Evolutionary conservation across 2,797 vertebrate species (phyloP).

Genomic region (Podargus strigoides): DNA sequence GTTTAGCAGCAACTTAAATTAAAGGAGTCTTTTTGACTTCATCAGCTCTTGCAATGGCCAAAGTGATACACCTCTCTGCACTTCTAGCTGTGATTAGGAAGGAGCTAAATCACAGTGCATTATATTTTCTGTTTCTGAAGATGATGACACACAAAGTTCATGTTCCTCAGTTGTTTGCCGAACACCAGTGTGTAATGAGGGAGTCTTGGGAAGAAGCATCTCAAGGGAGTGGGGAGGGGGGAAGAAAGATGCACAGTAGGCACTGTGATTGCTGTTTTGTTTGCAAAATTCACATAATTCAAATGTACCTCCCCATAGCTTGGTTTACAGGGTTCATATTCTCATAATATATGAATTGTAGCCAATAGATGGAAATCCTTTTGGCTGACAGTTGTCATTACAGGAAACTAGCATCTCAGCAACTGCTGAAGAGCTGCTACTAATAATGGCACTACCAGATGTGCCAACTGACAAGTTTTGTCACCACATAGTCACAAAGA

Average conservation of each 20-base stretch:
- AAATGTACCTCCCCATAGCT: background rate
- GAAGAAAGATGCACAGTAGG: background rate
- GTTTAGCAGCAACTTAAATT: background rate
- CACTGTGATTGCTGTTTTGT: background rate
- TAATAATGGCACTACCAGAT: background rate
- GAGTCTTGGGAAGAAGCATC: background rate
- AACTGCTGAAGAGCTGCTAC: background rate
- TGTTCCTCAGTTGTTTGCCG: background rate
- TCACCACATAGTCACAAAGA: background rate
- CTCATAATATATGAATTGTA: background rate
- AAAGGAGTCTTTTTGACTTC: background rate
- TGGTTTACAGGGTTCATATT: background rate
- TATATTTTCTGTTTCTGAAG: background rate
- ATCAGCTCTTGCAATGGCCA: background rate
- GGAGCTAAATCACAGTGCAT: background rate
- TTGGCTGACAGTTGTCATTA: background rate
- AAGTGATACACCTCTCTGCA: background rate
- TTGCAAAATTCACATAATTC: background rate
- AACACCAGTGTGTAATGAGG: background rate
- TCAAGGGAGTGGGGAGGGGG: rapidly evolving
- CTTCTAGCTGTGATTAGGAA: background rate
- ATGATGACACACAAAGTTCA: background rate
- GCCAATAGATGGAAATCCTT: background rate
- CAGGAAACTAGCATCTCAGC: background rate
- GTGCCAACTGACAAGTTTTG: conserved; percentile 5